Evolutionary conservation across 2,888 invertebrate genomes (phyloP), one percentile per base, ranked within the genome.

Genomic region (Dicranocentrus wangi): DNA sequence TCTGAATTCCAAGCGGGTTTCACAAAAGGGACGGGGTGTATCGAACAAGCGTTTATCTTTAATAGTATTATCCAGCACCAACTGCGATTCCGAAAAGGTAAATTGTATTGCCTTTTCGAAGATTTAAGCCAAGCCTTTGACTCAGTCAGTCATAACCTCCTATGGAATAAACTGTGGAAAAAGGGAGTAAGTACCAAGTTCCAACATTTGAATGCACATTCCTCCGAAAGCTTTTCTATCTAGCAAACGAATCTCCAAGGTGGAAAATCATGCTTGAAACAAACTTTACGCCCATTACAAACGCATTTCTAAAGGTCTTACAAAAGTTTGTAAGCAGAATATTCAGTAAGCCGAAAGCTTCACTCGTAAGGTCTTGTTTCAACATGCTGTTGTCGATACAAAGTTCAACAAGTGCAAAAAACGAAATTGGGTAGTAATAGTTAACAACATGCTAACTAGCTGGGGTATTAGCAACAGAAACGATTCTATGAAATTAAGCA

Each of bases 1-100:
- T 60, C 75, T 13, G 71, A 82, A 39, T 79, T 21, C 17, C 82
- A 80, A 27, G 82, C 82, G 17, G 82, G 75, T 0, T 82, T 79
- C 19, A 63, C 42, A 23, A 23, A 13, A n/a, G 71, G 71, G 0
- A 69, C 55, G 0, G 79, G 82, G 17, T 80, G 79, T 47, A 25
- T 70, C n/a, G 75, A 79, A 3, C 82, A 82, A 13, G 68, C 75
- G 0, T 82, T 82, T 61, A 51, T 70, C 17, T 23, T 82, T 2
- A 82, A 75, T 15, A 27, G 65, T 0, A n/a, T 82, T 0, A 72
- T 82, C n/a, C 78, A 79, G 61, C 78, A 75, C 10, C 53, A 79
- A 25, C 23, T 82, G 8, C 3, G 58, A 10, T 23, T 25, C 5
- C 65, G 55, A 42, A 70, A 60, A n/a, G 68, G 79, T 17, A 80